phyloP scores from a whole-genome alignment of 2,888 invertebrate genomes.

The Lycophotia porphyrea region DNA sequence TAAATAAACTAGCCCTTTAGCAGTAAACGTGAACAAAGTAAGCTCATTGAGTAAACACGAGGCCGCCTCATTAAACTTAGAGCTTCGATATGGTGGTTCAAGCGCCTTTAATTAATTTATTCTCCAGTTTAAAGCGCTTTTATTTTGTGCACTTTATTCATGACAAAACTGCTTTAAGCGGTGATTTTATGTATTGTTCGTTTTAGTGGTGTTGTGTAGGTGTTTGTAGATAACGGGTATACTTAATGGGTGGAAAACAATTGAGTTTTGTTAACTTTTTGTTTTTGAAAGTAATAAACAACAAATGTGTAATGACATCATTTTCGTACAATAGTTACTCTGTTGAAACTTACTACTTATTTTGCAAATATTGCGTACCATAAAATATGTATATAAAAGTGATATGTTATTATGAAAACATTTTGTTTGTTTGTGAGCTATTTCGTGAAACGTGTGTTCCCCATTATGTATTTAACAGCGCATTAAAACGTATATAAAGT shows the following conservation, averaged over 20 bases:
- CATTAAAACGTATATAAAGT: slow-evolving; percentile 40
- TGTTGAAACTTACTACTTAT: neutral
- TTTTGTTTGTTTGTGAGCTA: slow-evolving; percentile 24
- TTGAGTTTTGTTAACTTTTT: neutral
- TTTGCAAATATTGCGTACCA: too few relatives aligned
- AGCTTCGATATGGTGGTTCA: slow-evolving; percentile 33
- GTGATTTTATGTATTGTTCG: slow-evolving; percentile 15
- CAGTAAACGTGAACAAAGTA: slow-evolving; percentile 26
- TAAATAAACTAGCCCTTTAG: slow-evolving; percentile 4
- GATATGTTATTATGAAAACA: slow-evolving; percentile 2
- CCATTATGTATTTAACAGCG: slow-evolving; percentile 42
- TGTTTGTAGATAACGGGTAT: slow-evolving; percentile 1
- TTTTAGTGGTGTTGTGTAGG: neutral
- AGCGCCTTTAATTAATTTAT: slow-evolving; percentile 51
- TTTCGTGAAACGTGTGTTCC: slow-evolving; percentile 16
- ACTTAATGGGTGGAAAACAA: neutral
- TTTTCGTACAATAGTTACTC: neutral
- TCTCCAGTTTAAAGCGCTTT: slow-evolving; percentile 16
- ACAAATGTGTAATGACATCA: neutral
- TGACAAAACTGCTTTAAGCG: slow-evolving; percentile 10
- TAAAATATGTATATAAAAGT: neutral
- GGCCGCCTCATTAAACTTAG: slow-evolving; percentile 36
- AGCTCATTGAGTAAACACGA: slow-evolving; percentile 42
- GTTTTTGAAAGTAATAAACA: neutral
- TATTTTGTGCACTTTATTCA: slow-evolving; percentile 23